phyloP scores from a whole-genome alignment of 1,140 invertebrate genomes.

The Drosophila repletoides region DNA sequence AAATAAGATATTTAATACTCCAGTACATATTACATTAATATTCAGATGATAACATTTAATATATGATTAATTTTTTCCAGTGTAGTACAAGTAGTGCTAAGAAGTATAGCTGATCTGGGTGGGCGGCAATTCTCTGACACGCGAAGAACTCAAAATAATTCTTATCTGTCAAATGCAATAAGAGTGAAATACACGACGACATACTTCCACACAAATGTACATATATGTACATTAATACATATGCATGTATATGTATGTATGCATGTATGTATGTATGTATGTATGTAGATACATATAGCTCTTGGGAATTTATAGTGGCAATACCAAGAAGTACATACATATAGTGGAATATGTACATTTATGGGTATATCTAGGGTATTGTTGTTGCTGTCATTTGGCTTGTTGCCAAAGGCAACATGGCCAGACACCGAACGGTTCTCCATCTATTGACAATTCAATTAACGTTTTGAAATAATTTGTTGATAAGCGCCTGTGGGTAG shows the following conservation, averaged over 20 bases:
- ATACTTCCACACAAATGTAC: background rate
- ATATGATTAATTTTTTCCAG: too few species aligned
- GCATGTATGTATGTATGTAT: too few species aligned
- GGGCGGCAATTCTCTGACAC: background rate
- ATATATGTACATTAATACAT: too few species aligned
- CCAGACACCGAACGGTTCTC: conserved; percentile 41
- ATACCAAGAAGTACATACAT: conserved; percentile 50
- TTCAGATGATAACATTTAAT: too few species aligned
- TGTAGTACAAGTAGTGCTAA: background rate
- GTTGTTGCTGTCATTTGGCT: conserved; percentile 47
- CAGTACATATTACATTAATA: too few species aligned
- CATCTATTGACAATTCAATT: conserved; percentile 80
- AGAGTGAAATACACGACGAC: conserved; percentile 40
- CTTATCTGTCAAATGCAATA: conserved; percentile 72
- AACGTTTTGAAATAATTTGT: conserved; percentile 75
- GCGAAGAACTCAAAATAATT: background rate
- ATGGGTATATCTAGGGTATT: conserved; percentile 43
- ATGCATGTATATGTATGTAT: too few species aligned
- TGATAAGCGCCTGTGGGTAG: conserved; percentile 49
- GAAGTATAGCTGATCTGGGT: conserved; percentile 4
- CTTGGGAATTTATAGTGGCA: conserved; percentile 72
- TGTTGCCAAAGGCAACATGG: conserved; percentile 40
- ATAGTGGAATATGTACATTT: conserved; percentile 17
- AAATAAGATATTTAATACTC: too few species aligned
- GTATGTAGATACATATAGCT: conserved; percentile 42